phyloP scores from a whole-genome alignment of 2,113 vertebrate genomes.

The Leucopsar rothschildi region DNA sequence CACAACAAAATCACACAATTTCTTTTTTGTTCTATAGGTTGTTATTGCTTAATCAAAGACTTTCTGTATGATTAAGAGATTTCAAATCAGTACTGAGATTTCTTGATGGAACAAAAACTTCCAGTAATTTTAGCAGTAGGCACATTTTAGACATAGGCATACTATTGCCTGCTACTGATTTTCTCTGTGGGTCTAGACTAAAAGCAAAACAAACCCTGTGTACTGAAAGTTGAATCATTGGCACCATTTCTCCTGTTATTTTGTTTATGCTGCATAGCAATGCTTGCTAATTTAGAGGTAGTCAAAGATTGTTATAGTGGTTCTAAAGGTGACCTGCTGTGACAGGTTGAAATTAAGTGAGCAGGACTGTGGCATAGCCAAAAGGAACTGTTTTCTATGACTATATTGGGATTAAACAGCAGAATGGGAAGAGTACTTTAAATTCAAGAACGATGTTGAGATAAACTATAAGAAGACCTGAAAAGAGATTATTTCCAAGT shows the following conservation, averaged over 20 bases:
- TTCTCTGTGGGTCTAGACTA: not conserved
- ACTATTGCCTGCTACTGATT: not conserved
- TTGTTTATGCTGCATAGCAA: not conserved
- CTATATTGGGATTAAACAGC: not conserved
- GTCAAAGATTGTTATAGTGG: accelerated
- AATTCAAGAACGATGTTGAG: not conserved
- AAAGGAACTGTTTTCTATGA: not conserved
- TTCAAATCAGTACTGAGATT: not conserved
- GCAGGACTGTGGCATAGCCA: not conserved
- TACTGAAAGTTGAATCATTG: not conserved
- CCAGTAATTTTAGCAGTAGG: not conserved
- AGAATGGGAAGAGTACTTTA: not conserved
- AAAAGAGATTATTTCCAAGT: not conserved
- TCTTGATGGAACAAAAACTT: not conserved
- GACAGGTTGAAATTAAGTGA: not conserved
- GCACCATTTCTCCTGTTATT: not conserved
- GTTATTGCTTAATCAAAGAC: not conserved
- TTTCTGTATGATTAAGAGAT: not conserved
- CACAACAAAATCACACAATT: not conserved
- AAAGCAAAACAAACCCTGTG: not conserved
- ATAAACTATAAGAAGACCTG: not conserved
- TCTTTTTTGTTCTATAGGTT: not conserved
- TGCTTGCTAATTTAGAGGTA: not conserved
- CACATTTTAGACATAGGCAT: not conserved
- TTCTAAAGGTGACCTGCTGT: not conserved